Percentiles rank a stretch among this genome's conserved stretches.
Conservation (phyloP, 2,888 invertebrate species). For the Tenthredo notha region DNA sequence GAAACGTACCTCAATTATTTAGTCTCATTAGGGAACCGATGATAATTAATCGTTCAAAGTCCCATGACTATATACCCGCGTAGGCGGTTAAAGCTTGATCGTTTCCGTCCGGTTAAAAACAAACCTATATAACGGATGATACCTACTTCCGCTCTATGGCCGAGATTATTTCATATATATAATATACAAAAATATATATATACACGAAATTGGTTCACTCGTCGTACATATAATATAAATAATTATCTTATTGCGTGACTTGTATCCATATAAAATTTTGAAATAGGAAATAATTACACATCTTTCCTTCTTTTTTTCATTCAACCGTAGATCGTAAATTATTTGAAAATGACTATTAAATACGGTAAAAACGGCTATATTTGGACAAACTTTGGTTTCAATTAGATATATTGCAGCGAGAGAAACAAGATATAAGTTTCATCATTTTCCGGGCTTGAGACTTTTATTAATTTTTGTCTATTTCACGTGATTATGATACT, state of each 20-base stretch:
- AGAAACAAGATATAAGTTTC: background rate
- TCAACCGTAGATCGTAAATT: background rate
- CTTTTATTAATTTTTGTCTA: background rate
- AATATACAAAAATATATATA: no score
- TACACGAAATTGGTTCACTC: conserved; percentile 17
- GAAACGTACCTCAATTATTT: conserved; percentile 45
- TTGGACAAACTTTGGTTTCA: background rate
- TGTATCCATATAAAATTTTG: background rate
- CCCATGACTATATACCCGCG: conserved; percentile 35
- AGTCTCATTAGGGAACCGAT: conserved; percentile 53
- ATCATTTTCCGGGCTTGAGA: background rate
- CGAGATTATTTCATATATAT: background rate
- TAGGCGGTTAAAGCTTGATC: conserved; percentile 44
- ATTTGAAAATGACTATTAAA: background rate
- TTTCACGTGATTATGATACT: background rate
- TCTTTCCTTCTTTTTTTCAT: background rate
- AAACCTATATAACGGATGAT: background rate
- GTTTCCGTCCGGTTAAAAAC: conserved; percentile 52
- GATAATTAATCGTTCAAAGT: conserved; percentile 52
- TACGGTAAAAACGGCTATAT: background rate
- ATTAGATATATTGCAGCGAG: background rate
- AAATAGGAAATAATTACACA: background rate
- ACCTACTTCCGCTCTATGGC: conserved; percentile 34
- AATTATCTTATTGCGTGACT: background rate
- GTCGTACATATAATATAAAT: background rate